Evolutionary conservation across 2,888 invertebrate species (phyloP), one percentile per base, ranked within the genome.

Genomic region (Scaptomyza flava): DNA sequence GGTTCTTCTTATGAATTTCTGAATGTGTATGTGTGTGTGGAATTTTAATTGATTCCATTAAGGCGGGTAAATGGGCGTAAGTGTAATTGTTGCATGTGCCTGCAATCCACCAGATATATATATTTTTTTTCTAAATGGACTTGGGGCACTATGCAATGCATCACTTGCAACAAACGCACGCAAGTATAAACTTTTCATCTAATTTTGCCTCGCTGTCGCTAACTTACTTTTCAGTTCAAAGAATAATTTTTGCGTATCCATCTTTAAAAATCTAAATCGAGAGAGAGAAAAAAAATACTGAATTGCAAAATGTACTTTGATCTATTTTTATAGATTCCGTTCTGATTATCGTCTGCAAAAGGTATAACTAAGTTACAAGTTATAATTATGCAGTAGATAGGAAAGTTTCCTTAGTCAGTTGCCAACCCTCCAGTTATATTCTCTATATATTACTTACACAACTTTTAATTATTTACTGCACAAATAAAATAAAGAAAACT

Each of bases 11-110:
- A n/a, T 34, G 23, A 50, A 38, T 73, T 57, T 69, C 56, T 50
- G 51, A 17, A 17, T 64, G 68, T 78, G 71, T 81, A 17, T 64
- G 68, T 78, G 71, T 81, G 79, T 71, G 71, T 77, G 79, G 84
- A 84, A 80, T 80, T 80, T 84, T 80, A 80, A 80, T 80, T 80
- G 79, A 84, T 80, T 84, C 81, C 72, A 84, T 80, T 81, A 84
- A 84, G 81, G 68, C 82, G 33, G 14, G 9, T 11, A 3, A 8
- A 31, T 11, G 9, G 8, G 30, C 33, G 31, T 53, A 59, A 62
- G 68, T 53, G 57, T 33, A 51, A 50, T 54, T 68, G 71, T 63
- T 74, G 71, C n/a, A 36, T 51, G 51, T 14, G 23, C 23, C 51
- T 36, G 51, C 36, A 11, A 23, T 38, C 14, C 27, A 51, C 38